Evolutionary conservation across 2,113 vertebrate species (phyloP), one percentile per base, ranked within the genome.

Genomic region (Hypomesus transpacificus): DNA sequence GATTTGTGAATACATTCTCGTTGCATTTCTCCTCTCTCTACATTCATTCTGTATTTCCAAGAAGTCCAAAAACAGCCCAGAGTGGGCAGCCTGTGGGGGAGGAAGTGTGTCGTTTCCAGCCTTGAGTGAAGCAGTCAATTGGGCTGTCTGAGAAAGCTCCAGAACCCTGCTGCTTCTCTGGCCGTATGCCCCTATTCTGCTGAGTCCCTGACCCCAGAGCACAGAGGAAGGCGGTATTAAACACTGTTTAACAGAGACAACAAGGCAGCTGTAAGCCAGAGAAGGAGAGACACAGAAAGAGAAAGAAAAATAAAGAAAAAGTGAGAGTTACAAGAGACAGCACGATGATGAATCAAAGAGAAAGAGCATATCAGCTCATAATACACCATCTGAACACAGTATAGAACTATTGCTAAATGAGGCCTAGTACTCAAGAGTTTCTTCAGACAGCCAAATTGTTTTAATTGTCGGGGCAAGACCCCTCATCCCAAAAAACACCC

Each of bases 381-480:
- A 46, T 46, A 11, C 7, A 46, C 7, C 39, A 46, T 13, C 9
- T 46, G 39, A 46, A 7, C 39, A 46, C 7, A 7, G 39, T 13
- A 7, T 9, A 46, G 39, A 46, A 46, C 69, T 75, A 79, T 65
- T 79, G 75, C 68, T 83, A 76, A 76, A 84, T 82, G 75, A 86
- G 75, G 58, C 31, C 76, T 39, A 79, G 67, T 83, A 83, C 71
- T 73, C 53, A 5, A 65, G 31, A 73, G 70, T 54, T 39, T 68
- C 16, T 64, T 24, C 62, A 79, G 74, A 84, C 67, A 70, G 75
- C 75, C 22, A 68, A 71, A 80, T 75, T 65, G 39, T 72, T 71
- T 69, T 71, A 72, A 54, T 20, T 69, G 34, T 69, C 16, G 16
- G 3, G 52, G 70, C 60, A 62, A 61, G 60, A 31, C 18, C 70